Evolutionary conservation across 35 echinoderm and acorn worm species (phyloP).

Genomic region (Stichopus chloronotus): DNA sequence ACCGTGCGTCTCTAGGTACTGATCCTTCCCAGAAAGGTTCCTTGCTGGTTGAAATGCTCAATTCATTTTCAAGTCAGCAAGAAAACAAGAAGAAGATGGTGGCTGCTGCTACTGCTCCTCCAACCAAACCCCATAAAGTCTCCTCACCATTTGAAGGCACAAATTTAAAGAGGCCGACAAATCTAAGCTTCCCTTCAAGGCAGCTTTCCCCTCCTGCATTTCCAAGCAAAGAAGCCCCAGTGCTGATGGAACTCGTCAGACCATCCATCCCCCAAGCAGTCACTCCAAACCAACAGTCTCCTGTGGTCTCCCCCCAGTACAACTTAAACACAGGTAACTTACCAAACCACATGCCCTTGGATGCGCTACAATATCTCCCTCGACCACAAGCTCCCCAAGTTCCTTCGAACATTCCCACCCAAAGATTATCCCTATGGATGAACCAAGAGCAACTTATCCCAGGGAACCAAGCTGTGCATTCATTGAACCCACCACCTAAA

Average conservation of each 20-base stretch:
- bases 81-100: neutral
- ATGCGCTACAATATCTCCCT: neutral
- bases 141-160: slow-evolving; percentile 21
- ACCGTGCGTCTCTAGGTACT: neutral
- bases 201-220: slow-evolving; percentile 27
- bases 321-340: neutral
- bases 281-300: slow-evolving; percentile 22
- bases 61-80: neutral
- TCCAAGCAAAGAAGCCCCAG: neutral
- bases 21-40: slow-evolving; percentile 21
- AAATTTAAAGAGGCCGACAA: slow-evolving; percentile 45
- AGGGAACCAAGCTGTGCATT: neutral
- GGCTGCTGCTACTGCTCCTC: neutral
- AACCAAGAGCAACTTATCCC: slow-evolving; percentile 38
- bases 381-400: slow-evolving; percentile 21
- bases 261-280: slow-evolving; percentile 33
- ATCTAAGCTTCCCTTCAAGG: slow-evolving; percentile 31
- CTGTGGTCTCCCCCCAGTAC: slow-evolving; percentile 42
- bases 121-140: neutral
- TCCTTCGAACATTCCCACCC: slow-evolving; percentile 55
- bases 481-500: neutral
- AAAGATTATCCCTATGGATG: slow-evolving; percentile 20
- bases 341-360: slow-evolving; percentile 5
- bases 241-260: slow-evolving; percentile 49
- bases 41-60: slow-evolving; percentile 56